Conservation (phyloP, 1,140 invertebrate species). For the Nixonia krombeini region DNA sequence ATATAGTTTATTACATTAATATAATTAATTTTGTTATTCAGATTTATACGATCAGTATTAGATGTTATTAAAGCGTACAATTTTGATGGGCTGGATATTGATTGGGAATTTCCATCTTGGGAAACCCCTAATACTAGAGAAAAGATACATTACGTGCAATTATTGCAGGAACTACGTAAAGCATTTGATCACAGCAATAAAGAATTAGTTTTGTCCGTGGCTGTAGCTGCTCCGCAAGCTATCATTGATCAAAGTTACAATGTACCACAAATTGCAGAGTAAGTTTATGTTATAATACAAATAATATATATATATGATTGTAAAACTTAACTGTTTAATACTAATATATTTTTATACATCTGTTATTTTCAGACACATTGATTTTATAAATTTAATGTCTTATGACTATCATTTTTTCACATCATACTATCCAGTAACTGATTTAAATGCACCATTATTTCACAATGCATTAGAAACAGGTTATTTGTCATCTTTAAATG, state of each 20-base stretch:
- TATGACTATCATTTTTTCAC: conserved; percentile 91
- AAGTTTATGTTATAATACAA: conserved; percentile 55
- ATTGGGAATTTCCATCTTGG: conserved; percentile 88
- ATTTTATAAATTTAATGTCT: conserved; percentile 90
- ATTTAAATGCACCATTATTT: conserved; percentile 86
- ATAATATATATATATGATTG: too few species aligned
- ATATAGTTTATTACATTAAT: too few species aligned
- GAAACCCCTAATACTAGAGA: conserved; percentile 68
- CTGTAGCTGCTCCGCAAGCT: conserved; percentile 81
- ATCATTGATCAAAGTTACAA: conserved; percentile 84
- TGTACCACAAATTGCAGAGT: conserved; percentile 82
- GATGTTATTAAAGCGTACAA: conserved; percentile 75
- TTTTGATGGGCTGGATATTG: conserved; percentile 87
- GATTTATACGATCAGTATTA: conserved; percentile 80
- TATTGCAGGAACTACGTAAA: conserved; percentile 79
- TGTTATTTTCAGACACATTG: conserved; percentile 76
- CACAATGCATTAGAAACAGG: conserved; percentile 74
- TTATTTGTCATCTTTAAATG: conserved; percentile 82
- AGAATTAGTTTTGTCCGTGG: conserved; percentile 78
- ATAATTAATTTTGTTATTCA: conserved; percentile 79
- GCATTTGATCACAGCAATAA: conserved; percentile 75
- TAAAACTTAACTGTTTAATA: too few species aligned
- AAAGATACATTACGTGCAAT: conserved; percentile 80
- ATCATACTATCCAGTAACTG: conserved; percentile 84
- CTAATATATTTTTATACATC: too few species aligned